These are phyloP conservation scores for Trisateles emortualis DNA, from an alignment of 2,888 invertebrate species.

Conservation along the genomic window DNA sequence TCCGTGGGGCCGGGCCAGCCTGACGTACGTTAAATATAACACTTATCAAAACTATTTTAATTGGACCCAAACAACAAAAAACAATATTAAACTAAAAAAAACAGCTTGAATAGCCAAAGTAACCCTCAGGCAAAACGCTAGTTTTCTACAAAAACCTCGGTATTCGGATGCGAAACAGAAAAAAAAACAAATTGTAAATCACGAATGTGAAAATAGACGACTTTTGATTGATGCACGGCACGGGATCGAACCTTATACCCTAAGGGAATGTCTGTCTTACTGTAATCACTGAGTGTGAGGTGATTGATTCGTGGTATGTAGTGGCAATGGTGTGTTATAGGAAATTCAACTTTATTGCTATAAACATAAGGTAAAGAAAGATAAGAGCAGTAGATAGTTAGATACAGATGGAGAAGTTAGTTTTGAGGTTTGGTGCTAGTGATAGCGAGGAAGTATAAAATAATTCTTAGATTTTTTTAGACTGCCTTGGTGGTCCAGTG, in stretches of 20 bases:
- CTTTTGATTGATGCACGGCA: constrained; percentile 71
- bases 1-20: too few species aligned
- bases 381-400: constrained; percentile 1
- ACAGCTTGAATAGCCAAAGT: not conserved
- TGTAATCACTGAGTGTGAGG: constrained; percentile 54
- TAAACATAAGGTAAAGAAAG: not conserved
- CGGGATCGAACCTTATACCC: constrained; percentile 59
- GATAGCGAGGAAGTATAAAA: constrained; percentile 15
- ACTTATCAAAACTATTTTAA: not conserved
- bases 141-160: constrained; percentile 32
- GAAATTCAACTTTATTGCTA: constrained; percentile 27
- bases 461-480: too few species aligned
- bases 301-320: constrained; percentile 56
- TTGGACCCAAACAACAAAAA: not conserved
- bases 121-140: constrained; percentile 32
- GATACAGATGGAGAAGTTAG: not conserved
- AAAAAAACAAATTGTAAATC: constrained; percentile 44
- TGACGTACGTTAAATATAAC: too few species aligned
- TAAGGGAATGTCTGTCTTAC: constrained; percentile 49
- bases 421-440: constrained; percentile 20
- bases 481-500: too few species aligned
- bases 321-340: not conserved
- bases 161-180: constrained; percentile 15
- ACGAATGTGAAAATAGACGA: constrained; percentile 64
- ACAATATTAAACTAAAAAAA: not conserved